Evolutionary conservation across 1,140 invertebrate genomes (phyloP), one percentile per base, ranked within the genome.

Genomic region (Brevipalpus yothersi): DNA sequence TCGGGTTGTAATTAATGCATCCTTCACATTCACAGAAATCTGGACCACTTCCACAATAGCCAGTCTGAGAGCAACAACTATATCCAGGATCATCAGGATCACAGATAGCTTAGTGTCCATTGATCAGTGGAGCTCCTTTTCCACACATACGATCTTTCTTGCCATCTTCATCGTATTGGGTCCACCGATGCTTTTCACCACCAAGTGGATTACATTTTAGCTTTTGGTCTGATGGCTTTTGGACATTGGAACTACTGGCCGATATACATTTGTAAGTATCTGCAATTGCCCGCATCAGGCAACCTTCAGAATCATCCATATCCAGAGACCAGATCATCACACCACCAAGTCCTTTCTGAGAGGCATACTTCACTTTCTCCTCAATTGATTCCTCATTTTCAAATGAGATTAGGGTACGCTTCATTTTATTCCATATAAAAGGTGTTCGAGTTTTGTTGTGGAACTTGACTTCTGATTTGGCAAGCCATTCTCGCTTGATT

Each of bases 261-360:
- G 31, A 31, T 47, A 4, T 15, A 9, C 53, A 55, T 12, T 55
- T 31, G 15, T 39, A 55, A 39, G 8, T 21, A 13, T 39, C 12
- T 39, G 15, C 23, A 13, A 68, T 58, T 40, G 62, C 42, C n/a
- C 65, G 61, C 8, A 69, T 49, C 47, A 69, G 57, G 2, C 65
- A 60, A 15, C 47, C 41, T 4, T 64, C 41, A 53, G 65, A 63
- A 58, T 69, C 68, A 54, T 69, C 68, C 13, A 61, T 53, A 58
- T 69, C 67, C 12, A 69, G 60, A 10, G 68, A 65, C 68, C 68
- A 69, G n/a, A 70, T 66, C 68, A 69, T 70, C 8, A 68, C 49
- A 51, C 68, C 68, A n/a, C 68, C 68, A 21, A 69, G 40, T 49
- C 65, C 63, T 55, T 69, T 66, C n/a, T 60, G 39, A 21, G 61